A percentile compares a stretch with the other conserved stretches of the same genome.
phyloP scores from a whole-genome alignment of 2,113 vertebrate species.

The Cyprinus carpio region DNA sequence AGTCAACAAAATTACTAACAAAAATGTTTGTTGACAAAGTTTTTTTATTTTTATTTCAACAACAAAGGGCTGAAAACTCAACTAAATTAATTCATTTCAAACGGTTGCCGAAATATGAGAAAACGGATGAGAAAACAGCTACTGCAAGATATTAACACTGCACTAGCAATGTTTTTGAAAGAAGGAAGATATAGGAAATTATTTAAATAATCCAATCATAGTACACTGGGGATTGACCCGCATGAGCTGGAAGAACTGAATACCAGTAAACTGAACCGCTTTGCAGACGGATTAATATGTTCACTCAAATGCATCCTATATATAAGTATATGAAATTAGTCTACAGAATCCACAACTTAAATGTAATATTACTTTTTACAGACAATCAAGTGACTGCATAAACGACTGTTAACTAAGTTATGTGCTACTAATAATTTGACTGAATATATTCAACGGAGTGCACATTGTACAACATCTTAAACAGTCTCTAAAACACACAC shows the following conservation, averaged over 20 bases:
- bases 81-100: background rate
- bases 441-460: background rate
- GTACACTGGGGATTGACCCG: background rate
- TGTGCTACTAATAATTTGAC: background rate
- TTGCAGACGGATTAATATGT: constrained; percentile 16
- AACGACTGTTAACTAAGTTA: background rate
- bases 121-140: background rate
- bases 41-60: background rate
- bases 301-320: constrained; percentile 5
- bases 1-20: background rate
- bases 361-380: background rate
- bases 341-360: background rate
- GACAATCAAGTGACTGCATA: background rate
- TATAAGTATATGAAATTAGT: constrained; percentile 6
- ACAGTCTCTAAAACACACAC: background rate
- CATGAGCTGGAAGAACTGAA: constrained; percentile 1
- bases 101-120: background rate
- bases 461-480: background rate
- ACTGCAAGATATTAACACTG: background rate
- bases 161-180: background rate
- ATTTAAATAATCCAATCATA: constrained; percentile 9
- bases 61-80: background rate
- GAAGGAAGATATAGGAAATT: background rate
- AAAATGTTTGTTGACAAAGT: background rate
- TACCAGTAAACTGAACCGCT: constrained; percentile 7